phyloP scores from a whole-genome alignment of 2,113 vertebrate genomes.

The Hypocryptadius cinnamomeus region DNA sequence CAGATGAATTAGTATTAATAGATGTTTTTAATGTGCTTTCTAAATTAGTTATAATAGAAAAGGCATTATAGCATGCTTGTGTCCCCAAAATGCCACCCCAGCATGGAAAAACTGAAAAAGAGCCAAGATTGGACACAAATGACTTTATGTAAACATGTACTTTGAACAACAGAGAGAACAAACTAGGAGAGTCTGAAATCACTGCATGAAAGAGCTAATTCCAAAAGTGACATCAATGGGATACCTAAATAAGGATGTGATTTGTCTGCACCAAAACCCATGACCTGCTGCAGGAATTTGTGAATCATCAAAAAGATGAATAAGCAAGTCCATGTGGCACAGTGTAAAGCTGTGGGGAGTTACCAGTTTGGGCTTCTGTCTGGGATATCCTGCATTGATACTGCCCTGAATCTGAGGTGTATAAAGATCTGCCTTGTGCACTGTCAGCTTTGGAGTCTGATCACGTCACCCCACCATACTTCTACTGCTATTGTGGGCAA shows the following conservation, averaged over 20 bases:
- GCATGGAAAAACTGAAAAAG: neutral
- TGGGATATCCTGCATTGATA: neutral
- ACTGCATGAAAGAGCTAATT: constrained; percentile 26
- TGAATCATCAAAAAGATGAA: neutral
- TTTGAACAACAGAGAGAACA: constrained; percentile 20
- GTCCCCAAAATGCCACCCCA: neutral
- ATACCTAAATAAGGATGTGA: neutral
- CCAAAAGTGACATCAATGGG: neutral
- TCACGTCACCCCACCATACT: neutral
- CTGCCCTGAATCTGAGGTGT: neutral
- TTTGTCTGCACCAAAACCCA: neutral
- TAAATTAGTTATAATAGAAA: neutral
- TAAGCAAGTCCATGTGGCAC: neutral
- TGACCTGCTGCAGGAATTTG: neutral
- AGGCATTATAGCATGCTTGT: neutral
- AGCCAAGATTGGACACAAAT: neutral
- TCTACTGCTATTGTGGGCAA: neutral
- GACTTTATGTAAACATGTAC: neutral
- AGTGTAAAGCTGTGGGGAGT: neutral
- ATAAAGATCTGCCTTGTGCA: neutral
- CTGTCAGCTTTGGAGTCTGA: neutral
- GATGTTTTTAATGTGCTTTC: constrained; percentile 11
- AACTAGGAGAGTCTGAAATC: constrained; percentile 43
- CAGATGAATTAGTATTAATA: constrained; percentile 30
- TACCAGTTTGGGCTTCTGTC: neutral